Conservation (phyloP, 2,113 vertebrate genomes). For the Mirza zaza region DNA sequence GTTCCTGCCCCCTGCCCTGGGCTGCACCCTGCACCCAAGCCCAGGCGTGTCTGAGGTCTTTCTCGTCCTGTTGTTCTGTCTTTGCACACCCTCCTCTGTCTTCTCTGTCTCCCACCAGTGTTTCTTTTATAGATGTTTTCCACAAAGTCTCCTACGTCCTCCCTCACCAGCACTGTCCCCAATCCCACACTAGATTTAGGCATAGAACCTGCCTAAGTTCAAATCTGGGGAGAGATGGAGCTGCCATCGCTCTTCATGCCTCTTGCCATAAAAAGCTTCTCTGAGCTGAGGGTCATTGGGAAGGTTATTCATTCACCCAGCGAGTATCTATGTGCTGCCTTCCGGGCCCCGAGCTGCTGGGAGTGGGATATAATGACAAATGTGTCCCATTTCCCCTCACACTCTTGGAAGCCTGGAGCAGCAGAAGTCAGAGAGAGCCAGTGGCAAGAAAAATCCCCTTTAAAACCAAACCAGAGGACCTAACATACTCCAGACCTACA, state of each 20-base stretch:
- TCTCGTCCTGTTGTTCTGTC: not conserved
- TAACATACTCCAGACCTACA: not conserved
- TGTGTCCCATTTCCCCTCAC: not conserved
- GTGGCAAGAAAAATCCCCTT: not conserved
- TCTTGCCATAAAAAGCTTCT: not conserved
- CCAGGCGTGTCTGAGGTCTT: not conserved
- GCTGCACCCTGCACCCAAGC: not conserved
- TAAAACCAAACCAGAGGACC: not conserved
- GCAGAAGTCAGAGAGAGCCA: not conserved
- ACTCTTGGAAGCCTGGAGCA: not conserved
- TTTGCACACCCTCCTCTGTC: not conserved
- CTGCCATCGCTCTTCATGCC: not conserved
- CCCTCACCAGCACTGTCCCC: not conserved
- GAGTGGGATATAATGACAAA: not conserved
- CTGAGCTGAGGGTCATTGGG: not conserved
- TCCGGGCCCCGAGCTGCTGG: not conserved
- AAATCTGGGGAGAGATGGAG: not conserved
- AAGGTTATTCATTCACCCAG: not conserved
- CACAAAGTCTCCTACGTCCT: not conserved
- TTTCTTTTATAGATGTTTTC: not conserved
- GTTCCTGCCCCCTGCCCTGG: not conserved
- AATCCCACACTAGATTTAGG: not conserved
- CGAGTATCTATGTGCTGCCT: not conserved
- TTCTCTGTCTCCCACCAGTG: not conserved
- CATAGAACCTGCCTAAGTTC: not conserved